Evolutionary conservation across 23 tunicate species (phyloP).

Genomic region (Styela clava): DNA sequence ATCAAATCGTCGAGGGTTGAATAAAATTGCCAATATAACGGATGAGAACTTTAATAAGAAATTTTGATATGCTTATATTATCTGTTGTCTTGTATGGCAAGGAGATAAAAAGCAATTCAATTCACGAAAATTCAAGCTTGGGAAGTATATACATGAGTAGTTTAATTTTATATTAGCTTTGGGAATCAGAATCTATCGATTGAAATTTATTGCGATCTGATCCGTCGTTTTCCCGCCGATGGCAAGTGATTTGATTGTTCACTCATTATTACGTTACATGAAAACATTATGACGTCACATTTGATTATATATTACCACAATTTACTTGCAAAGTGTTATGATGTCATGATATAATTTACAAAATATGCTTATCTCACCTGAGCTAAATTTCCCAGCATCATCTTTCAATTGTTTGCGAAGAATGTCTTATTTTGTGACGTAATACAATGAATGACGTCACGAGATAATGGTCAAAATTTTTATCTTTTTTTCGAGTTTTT

Average conservation of each 20-base stretch:
- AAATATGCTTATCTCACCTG: constrained; percentile 1
- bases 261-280: background rate
- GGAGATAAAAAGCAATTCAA: no score
- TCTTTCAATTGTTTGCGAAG: constrained; percentile 1
- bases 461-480: background rate
- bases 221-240: background rate
- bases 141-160: background rate
- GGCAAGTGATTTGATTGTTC: background rate
- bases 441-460: background rate
- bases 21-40: background rate
- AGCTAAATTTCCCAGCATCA: constrained; percentile 28
- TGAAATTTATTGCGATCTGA: background rate
- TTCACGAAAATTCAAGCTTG: background rate
- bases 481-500: background rate
- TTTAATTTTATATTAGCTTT: background rate
- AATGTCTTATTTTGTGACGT: constrained; percentile 1
- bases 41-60: background rate
- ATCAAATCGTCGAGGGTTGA: background rate
- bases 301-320: no score
- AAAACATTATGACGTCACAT: no score
- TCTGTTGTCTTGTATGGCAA: no score
- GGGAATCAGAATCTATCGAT: background rate
- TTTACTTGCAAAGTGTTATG: no score
- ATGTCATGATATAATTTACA: background rate
- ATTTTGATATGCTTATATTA: background rate